Percentiles rank a stretch among this genome's conserved stretches.
phyloP scores from a whole-genome alignment of 1,140 invertebrate species.

The Stegodyphus mimosarum region DNA sequence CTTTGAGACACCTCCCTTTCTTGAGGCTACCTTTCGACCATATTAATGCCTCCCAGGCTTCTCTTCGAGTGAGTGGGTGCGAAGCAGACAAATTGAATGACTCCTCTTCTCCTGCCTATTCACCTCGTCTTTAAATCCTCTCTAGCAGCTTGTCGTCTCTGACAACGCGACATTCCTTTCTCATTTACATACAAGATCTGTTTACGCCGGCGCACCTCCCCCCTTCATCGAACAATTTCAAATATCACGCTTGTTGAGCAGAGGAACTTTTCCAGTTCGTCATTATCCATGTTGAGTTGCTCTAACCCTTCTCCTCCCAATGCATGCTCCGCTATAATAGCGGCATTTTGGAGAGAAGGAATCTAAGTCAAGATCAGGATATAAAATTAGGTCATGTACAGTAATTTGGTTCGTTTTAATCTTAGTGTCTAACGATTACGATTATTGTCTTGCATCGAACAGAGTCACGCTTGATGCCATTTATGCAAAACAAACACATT shows the following conservation, averaged over 20 bases:
- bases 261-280: neutral
- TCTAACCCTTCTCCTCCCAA: neutral
- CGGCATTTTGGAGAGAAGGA: neutral
- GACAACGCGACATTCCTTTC: neutral
- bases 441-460: too few relatives aligned
- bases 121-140: neutral
- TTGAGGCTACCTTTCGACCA: too few relatives aligned
- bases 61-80: too few relatives aligned
- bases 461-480: too few relatives aligned
- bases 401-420: too few relatives aligned
- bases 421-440: too few relatives aligned
- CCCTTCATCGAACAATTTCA: conserved; percentile 29
- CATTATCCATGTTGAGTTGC: neutral
- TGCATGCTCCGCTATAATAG: neutral
- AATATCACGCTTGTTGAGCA: conserved; percentile 49
- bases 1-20: too few relatives aligned
- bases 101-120: too few relatives aligned
- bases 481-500: too few relatives aligned
- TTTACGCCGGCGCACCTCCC: neutral
- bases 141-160: neutral
- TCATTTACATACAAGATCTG: conserved; percentile 48
- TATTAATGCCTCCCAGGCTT: too few relatives aligned
- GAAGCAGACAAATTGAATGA: too few relatives aligned
- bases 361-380: neutral
- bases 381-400: neutral